These are phyloP conservation scores for Corythornis vintsioides DNA, from an alignment of 2,113 vertebrate genomes.

Conservation along the genomic window DNA sequence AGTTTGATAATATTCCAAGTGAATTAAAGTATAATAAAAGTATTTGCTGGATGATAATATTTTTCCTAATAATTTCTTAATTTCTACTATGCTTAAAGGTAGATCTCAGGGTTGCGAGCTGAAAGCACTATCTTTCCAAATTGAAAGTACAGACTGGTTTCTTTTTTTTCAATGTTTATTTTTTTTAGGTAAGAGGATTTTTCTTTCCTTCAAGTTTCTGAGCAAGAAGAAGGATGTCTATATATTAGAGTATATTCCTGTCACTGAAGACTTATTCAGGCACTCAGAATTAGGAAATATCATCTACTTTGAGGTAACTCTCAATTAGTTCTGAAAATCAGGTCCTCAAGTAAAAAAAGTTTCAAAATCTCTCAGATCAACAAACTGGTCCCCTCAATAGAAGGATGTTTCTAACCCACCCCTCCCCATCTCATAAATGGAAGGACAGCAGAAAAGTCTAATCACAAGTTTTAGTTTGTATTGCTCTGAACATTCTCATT, in stretches of 20 bases:
- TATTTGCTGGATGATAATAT: constrained; percentile 58
- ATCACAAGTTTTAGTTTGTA: background rate
- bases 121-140: background rate
- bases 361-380: background rate
- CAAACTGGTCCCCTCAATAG: background rate
- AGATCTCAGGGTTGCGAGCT: constrained; percentile 21
- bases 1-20: constrained; percentile 68
- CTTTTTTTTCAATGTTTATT: background rate
- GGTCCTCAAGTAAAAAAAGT: background rate
- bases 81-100: constrained; percentile 70
- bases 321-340: background rate
- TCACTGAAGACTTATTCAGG: background rate
- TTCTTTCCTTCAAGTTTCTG: background rate
- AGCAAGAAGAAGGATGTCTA: background rate
- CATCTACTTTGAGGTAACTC: background rate
- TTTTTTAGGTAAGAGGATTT: background rate
- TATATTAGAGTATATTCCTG: background rate
- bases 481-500: background rate
- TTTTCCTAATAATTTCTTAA: constrained; percentile 77
- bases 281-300: background rate
- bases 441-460: background rate
- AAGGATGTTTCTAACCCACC: background rate
- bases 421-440: fast-evolving
- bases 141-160: background rate
- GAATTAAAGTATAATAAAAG: constrained; percentile 77